These are phyloP conservation scores for Diadema setosum DNA, from an alignment of 35 echinoderm and acorn worm genomes.

Conservation along the genomic window DNA sequence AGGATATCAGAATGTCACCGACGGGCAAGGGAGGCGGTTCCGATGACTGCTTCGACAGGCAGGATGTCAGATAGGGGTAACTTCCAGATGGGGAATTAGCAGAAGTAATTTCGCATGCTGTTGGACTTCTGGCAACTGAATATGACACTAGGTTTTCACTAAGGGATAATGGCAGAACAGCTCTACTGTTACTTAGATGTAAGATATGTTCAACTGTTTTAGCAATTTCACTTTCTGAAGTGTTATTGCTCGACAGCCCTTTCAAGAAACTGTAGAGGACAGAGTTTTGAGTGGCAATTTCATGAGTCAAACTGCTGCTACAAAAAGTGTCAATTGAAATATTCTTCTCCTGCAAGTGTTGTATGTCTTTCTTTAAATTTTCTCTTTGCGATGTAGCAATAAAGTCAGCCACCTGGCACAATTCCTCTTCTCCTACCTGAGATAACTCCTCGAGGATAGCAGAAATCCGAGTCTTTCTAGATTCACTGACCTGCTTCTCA, in stretches of 20 bases:
- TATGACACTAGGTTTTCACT: constrained; percentile 14
- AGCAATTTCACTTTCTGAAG: not conserved
- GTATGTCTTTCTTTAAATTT: not conserved
- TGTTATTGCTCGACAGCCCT: not conserved
- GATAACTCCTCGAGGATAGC: not conserved
- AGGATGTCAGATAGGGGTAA: not conserved
- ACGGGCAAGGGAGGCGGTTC: not conserved
- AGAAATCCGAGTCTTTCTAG: not conserved
- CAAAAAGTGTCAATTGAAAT: not conserved
- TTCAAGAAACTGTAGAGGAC: not conserved
- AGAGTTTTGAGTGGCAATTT: not conserved
- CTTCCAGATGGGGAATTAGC: not conserved
- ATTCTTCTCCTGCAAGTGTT: not conserved
- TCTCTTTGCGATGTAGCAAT: not conserved
- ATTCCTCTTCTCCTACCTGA: not conserved
- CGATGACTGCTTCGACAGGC: not conserved
- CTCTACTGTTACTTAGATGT: not conserved
- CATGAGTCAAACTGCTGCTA: not conserved
- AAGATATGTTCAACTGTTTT: not conserved
- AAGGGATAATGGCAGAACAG: constrained; percentile 20
- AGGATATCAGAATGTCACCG: constrained; percentile 11
- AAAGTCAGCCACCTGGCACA: not conserved
- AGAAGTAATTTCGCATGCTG: not conserved
- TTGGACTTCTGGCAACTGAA: not conserved
- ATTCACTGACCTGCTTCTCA: not conserved